Percentiles rank a stretch among this genome's conserved stretches.
Evolutionary conservation across 2,888 invertebrate species (phyloP).

Genomic region (Strigamia maritima): DNA sequence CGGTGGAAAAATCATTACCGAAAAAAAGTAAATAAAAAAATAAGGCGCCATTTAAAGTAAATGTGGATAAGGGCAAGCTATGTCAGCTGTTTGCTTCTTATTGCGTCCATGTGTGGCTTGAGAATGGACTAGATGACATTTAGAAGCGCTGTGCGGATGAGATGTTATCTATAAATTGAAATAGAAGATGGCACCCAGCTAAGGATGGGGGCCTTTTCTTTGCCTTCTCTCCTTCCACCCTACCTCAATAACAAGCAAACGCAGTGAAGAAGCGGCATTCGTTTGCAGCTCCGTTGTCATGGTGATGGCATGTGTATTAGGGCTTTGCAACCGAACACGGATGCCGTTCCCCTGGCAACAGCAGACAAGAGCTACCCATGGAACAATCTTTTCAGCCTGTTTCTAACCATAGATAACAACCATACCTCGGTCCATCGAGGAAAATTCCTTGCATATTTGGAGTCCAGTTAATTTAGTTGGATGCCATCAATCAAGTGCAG

Average conservation of each 20-base stretch:
- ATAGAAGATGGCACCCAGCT: slow-evolving; percentile 27
- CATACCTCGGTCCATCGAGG: not conserved
- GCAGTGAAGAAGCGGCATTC: slow-evolving; percentile 27
- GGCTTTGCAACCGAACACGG: slow-evolving; percentile 12
- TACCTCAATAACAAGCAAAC: slow-evolving; percentile 27
- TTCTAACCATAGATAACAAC: slow-evolving; percentile 16
- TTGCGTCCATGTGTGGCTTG: slow-evolving; percentile 21
- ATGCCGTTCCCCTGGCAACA: slow-evolving; percentile 1
- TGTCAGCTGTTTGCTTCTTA: slow-evolving; percentile 27
- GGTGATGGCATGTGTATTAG: slow-evolving; percentile 29
- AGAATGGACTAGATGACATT: slow-evolving; percentile 29
- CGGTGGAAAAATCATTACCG: not conserved
- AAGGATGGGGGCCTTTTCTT: slow-evolving; percentile 26
- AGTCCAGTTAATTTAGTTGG: slow-evolving; percentile 8
- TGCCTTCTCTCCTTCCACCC: slow-evolving; percentile 2
- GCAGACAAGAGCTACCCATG: slow-evolving; percentile 17
- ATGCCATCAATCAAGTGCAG: not conserved
- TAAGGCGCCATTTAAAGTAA: not conserved
- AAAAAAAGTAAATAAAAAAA: not conserved
- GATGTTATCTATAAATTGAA: slow-evolving; percentile 29
- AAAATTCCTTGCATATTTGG: slow-evolving; percentile 7
- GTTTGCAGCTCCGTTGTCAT: slow-evolving; percentile 17
- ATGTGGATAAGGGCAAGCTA: slow-evolving; percentile 25
- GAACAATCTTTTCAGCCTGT: slow-evolving; percentile 24
- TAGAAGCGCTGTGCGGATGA: slow-evolving; percentile 24